Evolutionary conservation across 2,888 invertebrate species (phyloP).

Genomic region (Ariolimax columbianus): DNA sequence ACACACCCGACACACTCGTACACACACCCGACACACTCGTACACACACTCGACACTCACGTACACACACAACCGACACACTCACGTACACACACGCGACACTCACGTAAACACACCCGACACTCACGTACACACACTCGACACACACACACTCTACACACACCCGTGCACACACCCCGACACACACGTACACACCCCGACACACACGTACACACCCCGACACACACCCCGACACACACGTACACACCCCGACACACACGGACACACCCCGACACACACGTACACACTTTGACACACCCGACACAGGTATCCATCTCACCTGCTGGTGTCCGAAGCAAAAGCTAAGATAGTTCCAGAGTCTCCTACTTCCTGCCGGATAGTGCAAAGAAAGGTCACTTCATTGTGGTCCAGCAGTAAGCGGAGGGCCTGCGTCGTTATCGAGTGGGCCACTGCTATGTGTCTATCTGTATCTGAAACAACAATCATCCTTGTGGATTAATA

Average conservation of each 20-base stretch:
- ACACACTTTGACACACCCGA: neutral
- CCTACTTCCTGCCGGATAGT: conserved; percentile 69
- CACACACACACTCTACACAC: too few relatives aligned
- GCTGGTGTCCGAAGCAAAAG: conserved; percentile 65
- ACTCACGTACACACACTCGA: too few relatives aligned
- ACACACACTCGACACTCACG: too few relatives aligned
- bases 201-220: too few relatives aligned
- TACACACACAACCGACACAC: neutral
- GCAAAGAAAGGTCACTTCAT: conserved; percentile 71
- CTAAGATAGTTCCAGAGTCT: conserved; percentile 70
- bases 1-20: too few relatives aligned
- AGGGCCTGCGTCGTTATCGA: conserved; percentile 61
- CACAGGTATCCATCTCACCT: conserved; percentile 60
- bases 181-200: too few relatives aligned
- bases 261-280: neutral
- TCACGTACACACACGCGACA: neutral
- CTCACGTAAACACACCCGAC: too few relatives aligned
- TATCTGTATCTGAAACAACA: conserved; percentile 40
- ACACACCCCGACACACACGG: too few relatives aligned
- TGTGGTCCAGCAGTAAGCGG: conserved; percentile 63
- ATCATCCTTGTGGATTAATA: too few relatives aligned
- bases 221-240: too few relatives aligned
- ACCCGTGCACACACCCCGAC: too few relatives aligned
- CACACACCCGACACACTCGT: too few relatives aligned
- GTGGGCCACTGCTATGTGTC: conserved; percentile 66